Evolutionary conservation across 2,797 vertebrate species (phyloP), one percentile per base, ranked within the genome.

Genomic region (Labeo calbasu): DNA sequence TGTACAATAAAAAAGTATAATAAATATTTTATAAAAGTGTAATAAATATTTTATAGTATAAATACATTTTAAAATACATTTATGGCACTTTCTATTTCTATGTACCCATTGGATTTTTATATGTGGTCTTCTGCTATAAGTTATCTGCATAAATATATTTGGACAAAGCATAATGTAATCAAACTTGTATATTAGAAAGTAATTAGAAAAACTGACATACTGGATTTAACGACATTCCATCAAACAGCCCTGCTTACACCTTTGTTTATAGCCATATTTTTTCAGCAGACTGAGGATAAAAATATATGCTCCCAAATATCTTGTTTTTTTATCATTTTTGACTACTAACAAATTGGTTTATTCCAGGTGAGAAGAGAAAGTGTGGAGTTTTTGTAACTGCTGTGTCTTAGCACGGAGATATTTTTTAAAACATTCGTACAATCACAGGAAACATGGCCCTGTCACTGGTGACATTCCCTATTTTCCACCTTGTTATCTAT

Each of bases 401-500:
- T 70, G 46, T 59, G 40, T 59, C 36, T 85, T 70, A 78, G 10
- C 48, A 68, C 13, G 48, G 59, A 71, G 17, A 83, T 21, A 50
- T 66, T 25, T 86, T 66, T 77, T 15, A 66, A 79, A 77, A 73
- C 68, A 81, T 65, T 73, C 28, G 61, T 50, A 70, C 70, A 40
- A 73, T 50, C 51, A 85, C 32, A 57, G 50, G 36, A 23, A 72
- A 75, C 59, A 61, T 50, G 28, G 73, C 21, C 53, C 69, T 65
- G 61, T 79, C 81, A 79, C 57, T 65, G 57, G 50, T 79, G 66
- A 70, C 50, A 55, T 83, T 79, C 32, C n/a, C 79, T 78, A 46
- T 88, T 86, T 87, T 87, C 59, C 68, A 81, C 71, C 72, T 77
- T 84, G 43, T 73, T 78, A 78, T 84, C 66, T 73, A 81, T 83